Evolutionary conservation across 1,140 invertebrate species (phyloP).

Genomic region (Papilio polytes): DNA sequence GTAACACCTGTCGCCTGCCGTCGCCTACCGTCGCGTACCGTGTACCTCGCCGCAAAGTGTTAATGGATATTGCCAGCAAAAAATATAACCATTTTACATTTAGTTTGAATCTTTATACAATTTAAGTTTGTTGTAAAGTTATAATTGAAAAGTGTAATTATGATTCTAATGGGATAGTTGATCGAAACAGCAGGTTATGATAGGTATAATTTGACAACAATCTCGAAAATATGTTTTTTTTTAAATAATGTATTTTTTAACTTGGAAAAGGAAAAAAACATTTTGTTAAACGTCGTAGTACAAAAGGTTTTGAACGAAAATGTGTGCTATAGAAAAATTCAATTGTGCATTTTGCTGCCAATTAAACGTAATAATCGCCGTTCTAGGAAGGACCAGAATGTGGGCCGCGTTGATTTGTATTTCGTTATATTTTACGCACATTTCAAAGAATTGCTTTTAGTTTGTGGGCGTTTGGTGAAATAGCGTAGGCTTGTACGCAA

Average conservation of each 20-base stretch:
- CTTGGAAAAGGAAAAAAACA: no score
- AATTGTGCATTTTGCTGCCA: background rate
- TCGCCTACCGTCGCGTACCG: conserved; percentile 37
- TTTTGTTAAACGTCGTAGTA: no score
- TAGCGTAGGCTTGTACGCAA: background rate
- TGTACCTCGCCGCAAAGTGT: background rate
- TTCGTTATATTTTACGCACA: background rate
- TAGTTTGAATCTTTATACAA: background rate
- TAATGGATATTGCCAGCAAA: conserved; percentile 21
- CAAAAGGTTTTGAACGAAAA: background rate
- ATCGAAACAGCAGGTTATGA: no score
- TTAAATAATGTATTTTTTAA: no score
- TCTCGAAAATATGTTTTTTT: no score
- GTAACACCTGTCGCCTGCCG: conserved; percentile 45
- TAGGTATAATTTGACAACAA: no score
- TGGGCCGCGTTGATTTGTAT: background rate
- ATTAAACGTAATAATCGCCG: background rate
- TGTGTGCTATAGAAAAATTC: background rate
- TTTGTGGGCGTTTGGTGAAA: background rate
- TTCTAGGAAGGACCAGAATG: conserved; percentile 2
- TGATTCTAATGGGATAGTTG: no score
- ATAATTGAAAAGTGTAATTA: no score
- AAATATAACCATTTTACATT: background rate
- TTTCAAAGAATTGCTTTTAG: background rate
- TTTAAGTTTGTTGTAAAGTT: background rate